A percentile compares a stretch with the other conserved stretches of the same genome.
Evolutionary conservation across 2,113 vertebrate genomes (phyloP).

Genomic region (Chloroceryle aenea): DNA sequence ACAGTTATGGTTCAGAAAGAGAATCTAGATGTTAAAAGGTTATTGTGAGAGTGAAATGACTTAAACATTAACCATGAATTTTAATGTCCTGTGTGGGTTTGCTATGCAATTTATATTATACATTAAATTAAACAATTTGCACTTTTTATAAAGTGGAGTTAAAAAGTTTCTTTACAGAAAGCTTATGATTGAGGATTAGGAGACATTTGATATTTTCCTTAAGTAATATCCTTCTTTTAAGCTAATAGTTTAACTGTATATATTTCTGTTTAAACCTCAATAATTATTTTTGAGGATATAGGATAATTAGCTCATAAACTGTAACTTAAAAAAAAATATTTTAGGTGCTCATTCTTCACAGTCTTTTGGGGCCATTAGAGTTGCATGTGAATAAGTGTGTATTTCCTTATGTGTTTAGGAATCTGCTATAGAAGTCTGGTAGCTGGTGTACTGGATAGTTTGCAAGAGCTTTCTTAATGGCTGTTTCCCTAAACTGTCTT

Average conservation of each 20-base stretch:
- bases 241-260: neutral
- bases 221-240: neutral
- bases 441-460: neutral
- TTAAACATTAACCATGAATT: neutral
- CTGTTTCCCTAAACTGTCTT: neutral
- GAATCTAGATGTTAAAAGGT: neutral
- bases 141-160: neutral
- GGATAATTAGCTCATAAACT: neutral
- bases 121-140: neutral
- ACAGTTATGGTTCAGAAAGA: neutral
- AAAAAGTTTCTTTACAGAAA: neutral
- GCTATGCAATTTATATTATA: neutral
- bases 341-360: neutral
- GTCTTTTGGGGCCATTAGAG: neutral
- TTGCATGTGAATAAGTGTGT: neutral
- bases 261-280: neutral
- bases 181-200: neutral
- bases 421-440: neutral
- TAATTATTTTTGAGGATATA: neutral
- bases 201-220: neutral
- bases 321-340: neutral
- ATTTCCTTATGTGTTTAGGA: neutral
- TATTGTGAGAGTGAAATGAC: neutral
- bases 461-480: neutral
- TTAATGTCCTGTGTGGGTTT: neutral